A percentile compares a stretch with the other conserved stretches of the same genome.
Evolutionary conservation across 2,113 vertebrate genomes (phyloP).

Genomic region (Nyctibius bracteatus): DNA sequence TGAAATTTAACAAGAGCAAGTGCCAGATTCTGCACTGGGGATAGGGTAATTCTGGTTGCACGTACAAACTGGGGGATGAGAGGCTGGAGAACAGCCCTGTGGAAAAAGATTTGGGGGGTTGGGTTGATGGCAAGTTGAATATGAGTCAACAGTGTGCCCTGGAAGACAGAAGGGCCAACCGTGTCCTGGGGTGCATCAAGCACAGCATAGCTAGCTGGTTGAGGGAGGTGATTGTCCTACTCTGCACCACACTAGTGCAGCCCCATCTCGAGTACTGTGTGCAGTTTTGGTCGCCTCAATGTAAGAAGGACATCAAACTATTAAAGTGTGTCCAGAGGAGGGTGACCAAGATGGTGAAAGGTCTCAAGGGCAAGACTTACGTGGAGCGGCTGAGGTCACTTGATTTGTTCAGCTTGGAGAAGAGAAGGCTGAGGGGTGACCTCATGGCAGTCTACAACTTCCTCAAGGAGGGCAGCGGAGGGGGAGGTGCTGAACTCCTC

Average conservation of each 20-base stretch:
- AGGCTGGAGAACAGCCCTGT: background rate
- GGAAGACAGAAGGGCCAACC: background rate
- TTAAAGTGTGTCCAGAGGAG: background rate
- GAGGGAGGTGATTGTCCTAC: background rate
- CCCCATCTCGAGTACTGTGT: rapidly evolving
- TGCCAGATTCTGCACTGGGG: background rate
- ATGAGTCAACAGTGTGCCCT: background rate
- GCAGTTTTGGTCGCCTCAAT: background rate
- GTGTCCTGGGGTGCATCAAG: background rate
- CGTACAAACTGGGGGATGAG: rapidly evolving
- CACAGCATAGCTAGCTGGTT: rapidly evolving
- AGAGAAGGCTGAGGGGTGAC: background rate
- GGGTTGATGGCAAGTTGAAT: background rate
- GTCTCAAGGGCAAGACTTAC: background rate
- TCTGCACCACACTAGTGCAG: rapidly evolving
- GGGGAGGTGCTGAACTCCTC: background rate
- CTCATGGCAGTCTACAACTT: background rate
- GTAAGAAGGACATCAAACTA: background rate
- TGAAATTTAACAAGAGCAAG: background rate
- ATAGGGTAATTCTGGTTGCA: background rate
- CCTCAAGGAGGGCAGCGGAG: background rate
- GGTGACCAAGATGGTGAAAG: background rate
- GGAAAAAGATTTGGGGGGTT: background rate
- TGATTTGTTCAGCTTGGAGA: background rate
- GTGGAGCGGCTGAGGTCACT: background rate